These are phyloP conservation scores for Micromys minutus DNA, from an alignment of 2,113 vertebrate species.

Conservation along the genomic window DNA sequence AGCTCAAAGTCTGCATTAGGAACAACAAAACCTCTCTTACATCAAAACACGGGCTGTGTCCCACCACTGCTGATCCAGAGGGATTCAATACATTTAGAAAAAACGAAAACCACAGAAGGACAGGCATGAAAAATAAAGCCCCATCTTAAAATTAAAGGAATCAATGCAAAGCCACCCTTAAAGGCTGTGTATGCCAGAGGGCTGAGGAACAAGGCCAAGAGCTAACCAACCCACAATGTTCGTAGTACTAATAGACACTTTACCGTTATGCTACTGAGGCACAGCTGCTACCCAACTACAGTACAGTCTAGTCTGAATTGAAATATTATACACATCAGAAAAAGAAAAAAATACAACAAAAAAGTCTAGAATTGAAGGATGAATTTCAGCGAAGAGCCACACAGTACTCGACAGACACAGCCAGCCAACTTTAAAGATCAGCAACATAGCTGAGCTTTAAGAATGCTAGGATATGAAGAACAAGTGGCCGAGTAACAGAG, in stretches of 20 bases:
- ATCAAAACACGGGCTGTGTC: not conserved
- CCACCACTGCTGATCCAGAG: not conserved
- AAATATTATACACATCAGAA: not conserved
- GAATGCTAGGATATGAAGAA: not conserved
- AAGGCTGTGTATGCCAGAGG: not conserved
- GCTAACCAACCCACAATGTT: not conserved
- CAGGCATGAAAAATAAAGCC: not conserved
- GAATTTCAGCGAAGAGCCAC: not conserved
- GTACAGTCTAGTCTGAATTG: not conserved
- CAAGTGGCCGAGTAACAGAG: not conserved
- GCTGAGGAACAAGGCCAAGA: not conserved
- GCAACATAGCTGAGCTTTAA: not conserved
- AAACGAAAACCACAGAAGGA: constrained; percentile 8
- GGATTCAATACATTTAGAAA: not conserved
- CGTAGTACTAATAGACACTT: not conserved
- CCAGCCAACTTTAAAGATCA: constrained; percentile 4
- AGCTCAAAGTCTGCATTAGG: not conserved
- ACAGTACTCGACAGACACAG: not conserved
- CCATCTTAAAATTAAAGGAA: not conserved
- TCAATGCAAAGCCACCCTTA: not conserved
- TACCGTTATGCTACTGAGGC: not conserved
- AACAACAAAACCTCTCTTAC: not conserved
- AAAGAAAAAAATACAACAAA: constrained; percentile 3
- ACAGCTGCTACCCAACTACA: not conserved
- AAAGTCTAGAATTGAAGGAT: not conserved